These are phyloP conservation scores for Engraulis encrasicolus DNA, from an alignment of 2,113 vertebrate species.

Conservation along the genomic window DNA sequence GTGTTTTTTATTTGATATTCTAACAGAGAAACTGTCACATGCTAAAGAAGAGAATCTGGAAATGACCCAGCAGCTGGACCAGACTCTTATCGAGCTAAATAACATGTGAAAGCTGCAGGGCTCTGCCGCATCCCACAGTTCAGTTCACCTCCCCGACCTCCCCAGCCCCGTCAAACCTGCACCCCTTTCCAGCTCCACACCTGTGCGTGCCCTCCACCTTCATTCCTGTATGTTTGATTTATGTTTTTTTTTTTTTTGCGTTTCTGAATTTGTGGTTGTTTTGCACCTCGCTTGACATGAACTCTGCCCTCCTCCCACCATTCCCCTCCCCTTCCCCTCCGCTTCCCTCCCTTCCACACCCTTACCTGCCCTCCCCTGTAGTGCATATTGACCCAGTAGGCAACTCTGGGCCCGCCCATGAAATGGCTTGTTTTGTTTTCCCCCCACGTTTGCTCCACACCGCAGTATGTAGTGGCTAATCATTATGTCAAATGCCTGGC, in stretches of 20 bases:
- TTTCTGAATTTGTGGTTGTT: constrained; percentile 48
- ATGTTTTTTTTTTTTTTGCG: constrained; percentile 74
- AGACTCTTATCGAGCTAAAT: constrained; percentile 99
- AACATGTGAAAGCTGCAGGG: constrained; percentile 90
- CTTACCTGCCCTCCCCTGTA: neutral
- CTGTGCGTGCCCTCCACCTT: constrained; percentile 48
- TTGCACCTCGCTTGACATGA: constrained; percentile 85
- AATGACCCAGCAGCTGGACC: constrained; percentile 99
- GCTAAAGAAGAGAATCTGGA: constrained; percentile 99
- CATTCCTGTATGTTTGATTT: constrained; percentile 61
- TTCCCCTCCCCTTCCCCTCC: constrained; percentile 72
- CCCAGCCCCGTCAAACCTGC: neutral
- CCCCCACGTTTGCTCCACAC: too few species aligned
- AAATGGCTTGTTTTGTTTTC: too few species aligned
- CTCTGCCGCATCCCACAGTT: too few species aligned
- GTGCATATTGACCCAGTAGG: too few species aligned
- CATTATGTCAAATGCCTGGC: too few species aligned
- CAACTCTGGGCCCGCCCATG: too few species aligned
- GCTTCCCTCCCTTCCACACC: constrained; percentile 24
- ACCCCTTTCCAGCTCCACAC: neutral
- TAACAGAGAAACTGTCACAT: constrained; percentile 98
- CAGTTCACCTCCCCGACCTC: neutral
- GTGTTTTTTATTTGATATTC: constrained; percentile 82
- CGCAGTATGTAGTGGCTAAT: too few species aligned
- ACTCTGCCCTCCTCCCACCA: constrained; percentile 49